Percentiles rank a stretch among this genome's conserved stretches.
Evolutionary conservation across 1,140 invertebrate species (phyloP).

Genomic region (Bombus ignitus): DNA sequence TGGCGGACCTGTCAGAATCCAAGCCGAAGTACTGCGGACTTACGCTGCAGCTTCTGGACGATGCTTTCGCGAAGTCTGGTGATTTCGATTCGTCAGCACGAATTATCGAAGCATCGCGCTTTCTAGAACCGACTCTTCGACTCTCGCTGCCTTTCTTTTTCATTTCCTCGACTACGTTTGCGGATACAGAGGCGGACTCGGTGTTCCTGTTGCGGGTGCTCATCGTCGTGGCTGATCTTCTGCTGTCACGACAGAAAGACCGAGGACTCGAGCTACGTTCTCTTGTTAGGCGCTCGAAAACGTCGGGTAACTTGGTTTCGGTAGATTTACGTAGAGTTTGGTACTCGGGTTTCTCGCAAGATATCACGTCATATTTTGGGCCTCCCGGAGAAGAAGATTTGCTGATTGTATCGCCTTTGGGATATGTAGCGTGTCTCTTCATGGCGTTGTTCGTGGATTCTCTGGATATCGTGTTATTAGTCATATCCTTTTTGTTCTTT

Average conservation of each 20-base stretch:
- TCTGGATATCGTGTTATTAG: neutral
- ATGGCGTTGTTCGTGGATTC: neutral
- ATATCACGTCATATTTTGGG: neutral
- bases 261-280: conserved; percentile 24
- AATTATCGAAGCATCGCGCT: too few species aligned
- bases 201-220: neutral
- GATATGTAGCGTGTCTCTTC: neutral
- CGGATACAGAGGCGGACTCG: neutral
- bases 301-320: neutral
- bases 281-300: conserved; percentile 14
- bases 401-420: too few species aligned
- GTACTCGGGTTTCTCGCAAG: neutral
- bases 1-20: conserved; percentile 16
- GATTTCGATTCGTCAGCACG: neutral
- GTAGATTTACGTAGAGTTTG: neutral
- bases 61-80: neutral
- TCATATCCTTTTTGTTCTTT: neutral
- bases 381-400: neutral
- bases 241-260: conserved; percentile 10
- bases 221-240: neutral
- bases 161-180: neutral
- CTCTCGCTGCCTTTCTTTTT: neutral
- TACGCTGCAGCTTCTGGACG: neutral
- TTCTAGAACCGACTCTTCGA: neutral
- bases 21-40: conserved; percentile 21